Percentiles rank a stretch among this genome's conserved stretches.
These are phyloP conservation scores for Myanophis thanlyinensis DNA, from an alignment of 2,113 vertebrate genomes.

Conservation along the genomic window DNA sequence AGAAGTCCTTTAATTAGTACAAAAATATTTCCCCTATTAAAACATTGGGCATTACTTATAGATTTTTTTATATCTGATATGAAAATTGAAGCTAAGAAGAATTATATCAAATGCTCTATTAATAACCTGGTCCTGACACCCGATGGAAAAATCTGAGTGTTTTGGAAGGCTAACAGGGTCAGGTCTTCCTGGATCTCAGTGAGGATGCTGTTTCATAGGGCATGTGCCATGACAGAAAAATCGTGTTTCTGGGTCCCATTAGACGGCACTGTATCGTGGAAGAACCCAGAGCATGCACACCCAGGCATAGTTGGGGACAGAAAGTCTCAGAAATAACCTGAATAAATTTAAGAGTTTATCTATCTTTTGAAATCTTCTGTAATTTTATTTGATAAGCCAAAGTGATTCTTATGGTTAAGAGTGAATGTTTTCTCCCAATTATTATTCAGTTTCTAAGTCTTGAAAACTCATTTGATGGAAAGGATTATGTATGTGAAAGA, in stretches of 20 bases:
- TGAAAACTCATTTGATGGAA: conserved; percentile 91
- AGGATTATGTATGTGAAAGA: conserved; percentile 88
- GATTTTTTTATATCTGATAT: background rate
- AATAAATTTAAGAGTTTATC: background rate
- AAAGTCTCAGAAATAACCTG: background rate
- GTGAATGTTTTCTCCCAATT: conserved; percentile 7
- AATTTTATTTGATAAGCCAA: background rate
- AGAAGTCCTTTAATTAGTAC: background rate
- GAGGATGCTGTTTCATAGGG: background rate
- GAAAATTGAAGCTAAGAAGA: background rate
- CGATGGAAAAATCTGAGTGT: background rate
- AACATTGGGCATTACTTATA: background rate
- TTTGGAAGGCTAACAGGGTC: background rate
- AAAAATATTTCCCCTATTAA: background rate
- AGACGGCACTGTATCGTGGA: background rate
- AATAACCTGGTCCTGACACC: background rate
- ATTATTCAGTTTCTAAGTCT: conserved; percentile 82
- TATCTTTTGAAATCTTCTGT: background rate
- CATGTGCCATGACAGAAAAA: background rate
- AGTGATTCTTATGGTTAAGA: background rate
- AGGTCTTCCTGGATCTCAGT: background rate
- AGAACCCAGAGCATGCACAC: background rate
- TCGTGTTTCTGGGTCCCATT: background rate
- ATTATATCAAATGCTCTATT: background rate
- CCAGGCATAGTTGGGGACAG: background rate